A percentile compares a stretch with the other conserved stretches of the same genome.
Evolutionary conservation across 2,113 vertebrate species (phyloP).

Genomic region (Athene cunicularia): DNA sequence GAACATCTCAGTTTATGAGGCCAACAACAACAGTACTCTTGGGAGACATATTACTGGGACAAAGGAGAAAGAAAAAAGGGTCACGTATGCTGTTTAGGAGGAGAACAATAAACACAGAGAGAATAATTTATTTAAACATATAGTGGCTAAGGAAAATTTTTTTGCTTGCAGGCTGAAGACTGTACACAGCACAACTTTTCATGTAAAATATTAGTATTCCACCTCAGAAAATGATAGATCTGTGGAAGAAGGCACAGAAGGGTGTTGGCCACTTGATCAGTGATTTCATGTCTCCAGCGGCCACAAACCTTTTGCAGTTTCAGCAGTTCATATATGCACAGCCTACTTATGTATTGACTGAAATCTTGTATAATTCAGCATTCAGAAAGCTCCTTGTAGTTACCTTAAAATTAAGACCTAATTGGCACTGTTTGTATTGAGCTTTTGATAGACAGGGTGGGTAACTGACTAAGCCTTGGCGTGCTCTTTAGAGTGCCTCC

Average conservation of each 20-base stretch:
- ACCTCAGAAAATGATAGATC: background rate
- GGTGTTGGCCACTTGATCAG: background rate
- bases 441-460: background rate
- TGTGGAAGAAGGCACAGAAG: background rate
- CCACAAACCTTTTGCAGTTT: background rate
- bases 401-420: background rate
- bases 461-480: background rate
- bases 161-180: background rate
- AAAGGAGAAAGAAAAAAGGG: background rate
- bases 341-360: background rate
- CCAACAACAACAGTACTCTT: background rate
- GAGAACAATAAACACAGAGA: background rate
- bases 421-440: background rate
- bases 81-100: background rate
- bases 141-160: background rate
- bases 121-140: background rate
- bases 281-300: background rate
- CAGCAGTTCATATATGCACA: background rate
- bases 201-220: background rate
- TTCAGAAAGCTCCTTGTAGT: background rate
- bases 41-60: background rate
- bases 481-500: background rate
- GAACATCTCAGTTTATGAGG: slow-evolving; percentile 13
- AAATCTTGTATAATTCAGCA: background rate
- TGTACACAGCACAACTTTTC: background rate